Base-by-base conservation (phyloP, 2,113 vertebrate species). In the Gambusia holbrooki region DNA sequence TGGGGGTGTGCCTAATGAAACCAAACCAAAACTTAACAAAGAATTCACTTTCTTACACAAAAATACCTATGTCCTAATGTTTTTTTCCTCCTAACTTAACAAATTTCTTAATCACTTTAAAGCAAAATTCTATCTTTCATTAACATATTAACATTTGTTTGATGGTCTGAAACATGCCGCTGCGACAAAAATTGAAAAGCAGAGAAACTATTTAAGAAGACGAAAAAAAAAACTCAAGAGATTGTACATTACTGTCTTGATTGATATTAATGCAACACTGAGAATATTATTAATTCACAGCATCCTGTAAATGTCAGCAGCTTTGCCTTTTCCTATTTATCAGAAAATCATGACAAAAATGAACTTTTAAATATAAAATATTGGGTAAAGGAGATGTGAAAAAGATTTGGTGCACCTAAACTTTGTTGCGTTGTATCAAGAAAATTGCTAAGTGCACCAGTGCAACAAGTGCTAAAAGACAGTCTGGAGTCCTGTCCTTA, bases 401-500 rank as follows among this genome's bases (percentile, higher is more conserved):
- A 25, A 54, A 25, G 17, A 22, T 3, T 25, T 51, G 45, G 45
- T 15, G 45, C 45, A 51, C 45, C 19, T 25, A 54, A 54, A 19
- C 6, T 58, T 58, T 58, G 51, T 58, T 22, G 25, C 22, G 9
- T n/a, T 3, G 19, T 58, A n/a, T 25, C 17, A 9, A 58, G 15
- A 6, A 17, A n/a, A 58, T n/a, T 22, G 25, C 10, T 25, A 58
- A 58, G 51, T 58, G 22, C 25, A n/a, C 25, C 25, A 10, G 8
- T 58, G 19, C 19, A 58, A 58, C 51, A 22, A 58, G 51, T 58
- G 22, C 51, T 22, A 58, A 58, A 58, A 7, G 25, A 58, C 2
- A 58, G 25, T 11, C 51, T 40, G n/a, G 9, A 65, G n/a, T n/a
- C n/a, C 60, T 32, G 63, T 81, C n/a, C n/a, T n/a, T 25, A 66